Conservation (phyloP, 2,797 vertebrate species). For the Acipenser ruthenus region DNA sequence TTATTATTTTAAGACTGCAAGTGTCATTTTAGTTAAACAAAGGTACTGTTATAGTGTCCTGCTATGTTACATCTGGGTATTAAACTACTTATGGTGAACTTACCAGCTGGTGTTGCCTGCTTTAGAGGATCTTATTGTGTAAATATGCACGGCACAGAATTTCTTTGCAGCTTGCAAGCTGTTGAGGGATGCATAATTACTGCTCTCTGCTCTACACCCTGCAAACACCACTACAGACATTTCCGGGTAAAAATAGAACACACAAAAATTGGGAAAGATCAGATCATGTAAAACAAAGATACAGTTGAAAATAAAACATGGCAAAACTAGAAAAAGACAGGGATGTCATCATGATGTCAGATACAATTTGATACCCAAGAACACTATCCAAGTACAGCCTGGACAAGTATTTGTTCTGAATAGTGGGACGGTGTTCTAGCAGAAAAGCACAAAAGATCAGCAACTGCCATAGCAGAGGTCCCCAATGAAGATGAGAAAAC, state of each 20-base stretch:
- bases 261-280: background rate
- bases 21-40: no score
- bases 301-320: no score
- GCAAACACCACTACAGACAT: constrained; percentile 2
- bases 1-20: no score
- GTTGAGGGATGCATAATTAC: constrained; percentile 10
- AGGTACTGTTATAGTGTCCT: background rate
- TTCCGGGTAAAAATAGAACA: background rate
- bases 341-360: background rate
- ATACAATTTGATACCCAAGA: no score
- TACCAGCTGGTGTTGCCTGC: constrained; percentile 16
- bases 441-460: no score
- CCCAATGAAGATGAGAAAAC: no score
- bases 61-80: constrained; percentile 16
- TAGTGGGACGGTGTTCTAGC: no score
- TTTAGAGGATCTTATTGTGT: constrained; percentile 15
- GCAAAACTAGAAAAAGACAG: background rate
- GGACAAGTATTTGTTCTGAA: no score
- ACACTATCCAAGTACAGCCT: no score
- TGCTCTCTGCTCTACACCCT: constrained; percentile 4
- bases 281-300: background rate
- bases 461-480: no score
- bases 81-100: constrained; percentile 16
- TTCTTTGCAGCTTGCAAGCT: constrained; percentile 16
- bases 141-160: constrained; percentile 6